A percentile compares a stretch with the other conserved stretches of the same genome.
These are phyloP conservation scores for Leistus spinibarbis DNA, from an alignment of 2,888 invertebrate genomes.

Conservation along the genomic window DNA sequence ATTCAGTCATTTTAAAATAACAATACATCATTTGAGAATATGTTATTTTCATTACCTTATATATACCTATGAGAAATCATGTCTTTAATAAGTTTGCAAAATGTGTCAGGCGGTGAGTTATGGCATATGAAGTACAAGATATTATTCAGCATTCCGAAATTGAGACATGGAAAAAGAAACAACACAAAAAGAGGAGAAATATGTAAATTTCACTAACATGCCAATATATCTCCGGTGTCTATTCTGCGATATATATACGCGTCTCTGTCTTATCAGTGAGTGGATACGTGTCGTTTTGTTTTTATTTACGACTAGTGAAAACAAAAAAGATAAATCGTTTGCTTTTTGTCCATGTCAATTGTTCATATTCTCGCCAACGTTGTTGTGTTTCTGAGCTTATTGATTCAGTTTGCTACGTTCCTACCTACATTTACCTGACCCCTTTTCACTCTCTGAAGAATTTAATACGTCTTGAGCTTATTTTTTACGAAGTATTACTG, in stretches of 20 bases:
- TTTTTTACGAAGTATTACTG: no score
- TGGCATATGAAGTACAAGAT: slow-evolving; percentile 13
- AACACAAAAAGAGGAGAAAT: slow-evolving; percentile 17
- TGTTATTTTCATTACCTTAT: no score
- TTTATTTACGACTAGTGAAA: slow-evolving; percentile 26
- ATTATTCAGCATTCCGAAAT: slow-evolving; percentile 35
- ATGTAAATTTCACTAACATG: slow-evolving; percentile 33
- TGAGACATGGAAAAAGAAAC: slow-evolving; percentile 20
- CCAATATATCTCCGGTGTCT: slow-evolving; percentile 20
- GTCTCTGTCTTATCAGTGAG: slow-evolving; percentile 26
- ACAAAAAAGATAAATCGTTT: slow-evolving; percentile 34
- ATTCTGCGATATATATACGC: slow-evolving; percentile 20
- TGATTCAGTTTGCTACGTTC: background rate
- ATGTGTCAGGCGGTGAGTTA: slow-evolving; percentile 13
- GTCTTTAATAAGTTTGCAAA: background rate
- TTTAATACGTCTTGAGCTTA: no score
- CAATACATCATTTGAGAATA: no score
- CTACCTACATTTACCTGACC: background rate
- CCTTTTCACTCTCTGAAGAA: no score
- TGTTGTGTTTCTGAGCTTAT: background rate
- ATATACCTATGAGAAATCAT: background rate
- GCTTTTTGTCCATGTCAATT: slow-evolving; percentile 32
- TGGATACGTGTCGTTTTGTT: slow-evolving; percentile 17
- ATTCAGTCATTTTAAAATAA: no score
- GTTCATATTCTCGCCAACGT: slow-evolving; percentile 28